Percentiles rank a stretch among this genome's conserved stretches.
Evolutionary conservation across 2,888 invertebrate genomes (phyloP).

Genomic region (Melanotus villosus): DNA sequence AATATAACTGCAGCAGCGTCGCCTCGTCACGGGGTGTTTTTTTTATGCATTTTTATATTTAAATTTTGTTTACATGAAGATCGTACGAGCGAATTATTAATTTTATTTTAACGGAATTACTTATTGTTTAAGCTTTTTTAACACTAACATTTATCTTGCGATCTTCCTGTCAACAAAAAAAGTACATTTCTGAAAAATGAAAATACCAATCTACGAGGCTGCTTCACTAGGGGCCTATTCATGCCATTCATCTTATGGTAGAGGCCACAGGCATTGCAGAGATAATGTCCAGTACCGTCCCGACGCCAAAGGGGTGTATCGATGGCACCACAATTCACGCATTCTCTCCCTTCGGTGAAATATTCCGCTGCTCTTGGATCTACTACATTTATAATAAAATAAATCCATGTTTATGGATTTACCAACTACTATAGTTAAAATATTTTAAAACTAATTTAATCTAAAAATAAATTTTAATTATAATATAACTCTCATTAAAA

Average conservation of each 20-base stretch:
- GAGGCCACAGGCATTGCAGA: conserved; percentile 99
- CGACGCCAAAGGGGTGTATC: conserved; percentile 98
- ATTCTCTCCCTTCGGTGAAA: conserved; percentile 91
- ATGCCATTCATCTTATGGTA: conserved; percentile 98
- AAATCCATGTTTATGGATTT: neutral
- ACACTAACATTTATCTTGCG: neutral
- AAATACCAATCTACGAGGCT: conserved; percentile 91
- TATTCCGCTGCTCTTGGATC: conserved; percentile 66
- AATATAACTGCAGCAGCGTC: conserved; percentile 63
- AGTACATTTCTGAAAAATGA: conserved; percentile 38
- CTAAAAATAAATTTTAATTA: too few species aligned
- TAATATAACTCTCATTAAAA: too few species aligned
- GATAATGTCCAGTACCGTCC: conserved; percentile 98
- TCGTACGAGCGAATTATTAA: neutral
- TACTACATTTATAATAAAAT: conserved; percentile 53
- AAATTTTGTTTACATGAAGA: conserved; percentile 43
- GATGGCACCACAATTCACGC: conserved; percentile 97
- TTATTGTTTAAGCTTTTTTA: neutral
- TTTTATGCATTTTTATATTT: conserved; percentile 40
- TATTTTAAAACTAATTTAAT: too few species aligned
- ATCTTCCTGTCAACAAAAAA: conserved; percentile 39
- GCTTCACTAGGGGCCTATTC: conserved; percentile 93
- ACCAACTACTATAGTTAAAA: too few species aligned
- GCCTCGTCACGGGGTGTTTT: conserved; percentile 68
- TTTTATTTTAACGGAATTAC: neutral